Evolutionary conservation across 2,113 vertebrate species (phyloP), one percentile per base, ranked within the genome.

Genomic region (Pollimyrus isidori): DNA sequence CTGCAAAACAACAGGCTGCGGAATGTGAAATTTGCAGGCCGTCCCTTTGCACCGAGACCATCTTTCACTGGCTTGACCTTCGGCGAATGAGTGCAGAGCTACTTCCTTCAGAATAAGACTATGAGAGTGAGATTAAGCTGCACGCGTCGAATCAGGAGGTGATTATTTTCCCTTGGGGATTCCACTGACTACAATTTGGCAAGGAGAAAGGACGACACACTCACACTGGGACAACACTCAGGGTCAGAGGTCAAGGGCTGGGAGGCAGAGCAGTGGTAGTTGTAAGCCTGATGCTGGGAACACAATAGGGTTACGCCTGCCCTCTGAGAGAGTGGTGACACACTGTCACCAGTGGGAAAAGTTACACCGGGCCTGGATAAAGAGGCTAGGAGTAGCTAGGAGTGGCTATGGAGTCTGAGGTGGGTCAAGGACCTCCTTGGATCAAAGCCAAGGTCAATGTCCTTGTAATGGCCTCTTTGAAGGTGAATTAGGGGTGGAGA

Each of bases 391-490:
- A 53, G 42, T 56, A 83, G 82, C 52, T 46, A 84, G 87, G 89
- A 89, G 92, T 91, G 92, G 89, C 5, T 80, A 15, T 42, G 95
- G 93, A 94, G 94, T 93, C 91, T 92, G 93, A 91, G 94, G 95
- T 95, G 95, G 94, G 95, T 95, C 95, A 95, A 94, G 93, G 92
- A 92, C 94, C 94, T 95, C 94, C 93, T 92, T 92, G 93, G 95
- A 96, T 95, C 95, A 96, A 96, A 96, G 96, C 95, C 95, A 96
- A 96, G 94, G 95, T 96, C 95, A 96, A 95, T 69, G 94, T 85
- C 90, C 94, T 94, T 93, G 93, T 95, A 94, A 94, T 93, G 91
- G 92, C 95, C 95, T 95, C 93, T 95, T 95, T 96, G 95, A 96
- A 96, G 95, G 95, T 95, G 96, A 95, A 95, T 92, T 89, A 92